Percentiles rank a stretch among this genome's conserved stretches.
Conservation (phyloP, 64 coral and sea anemone species). For the Trachythela sp. region DNA sequence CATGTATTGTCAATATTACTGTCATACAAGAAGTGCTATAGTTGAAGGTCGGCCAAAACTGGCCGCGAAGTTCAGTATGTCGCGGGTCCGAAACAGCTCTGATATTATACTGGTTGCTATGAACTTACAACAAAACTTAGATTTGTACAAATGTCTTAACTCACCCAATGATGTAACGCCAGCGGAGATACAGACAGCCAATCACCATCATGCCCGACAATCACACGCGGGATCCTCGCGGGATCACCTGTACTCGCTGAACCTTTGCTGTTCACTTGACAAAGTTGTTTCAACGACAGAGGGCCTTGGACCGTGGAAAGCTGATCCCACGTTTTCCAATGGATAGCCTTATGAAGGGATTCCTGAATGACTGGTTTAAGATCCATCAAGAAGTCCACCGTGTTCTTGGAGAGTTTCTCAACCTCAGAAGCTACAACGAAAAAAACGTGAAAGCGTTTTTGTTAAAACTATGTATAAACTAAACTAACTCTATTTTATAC, state of each 20-base stretch:
- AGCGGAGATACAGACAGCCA: slow-evolving; percentile 95
- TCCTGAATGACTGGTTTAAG: slow-evolving; percentile 80
- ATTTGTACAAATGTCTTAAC: no score
- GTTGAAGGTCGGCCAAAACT: no score
- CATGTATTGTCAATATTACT: background rate
- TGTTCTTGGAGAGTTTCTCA: background rate
- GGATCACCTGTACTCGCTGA: slow-evolving; percentile 43
- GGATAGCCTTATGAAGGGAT: slow-evolving; percentile 89
- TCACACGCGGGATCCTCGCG: slow-evolving; percentile 71
- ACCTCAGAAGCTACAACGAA: background rate
- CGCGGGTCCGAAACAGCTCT: no score
- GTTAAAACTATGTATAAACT: no score
- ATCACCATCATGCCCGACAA: slow-evolving; percentile 79
- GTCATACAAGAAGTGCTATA: background rate
- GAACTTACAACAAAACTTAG: background rate
- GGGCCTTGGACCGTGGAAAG: slow-evolving; percentile 89
- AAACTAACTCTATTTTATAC: no score
- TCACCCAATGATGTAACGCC: slow-evolving; percentile 94
- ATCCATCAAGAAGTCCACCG: background rate
- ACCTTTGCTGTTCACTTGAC: slow-evolving; percentile 80
- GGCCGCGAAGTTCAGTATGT: no score
- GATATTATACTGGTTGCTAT: no score
- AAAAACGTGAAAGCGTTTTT: background rate
- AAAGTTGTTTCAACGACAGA: slow-evolving; percentile 90
- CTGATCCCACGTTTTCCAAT: slow-evolving; percentile 95